Evolutionary conservation across 2,888 invertebrate species (phyloP), one percentile per base, ranked within the genome.

Genomic region (Orthosia gothica): DNA sequence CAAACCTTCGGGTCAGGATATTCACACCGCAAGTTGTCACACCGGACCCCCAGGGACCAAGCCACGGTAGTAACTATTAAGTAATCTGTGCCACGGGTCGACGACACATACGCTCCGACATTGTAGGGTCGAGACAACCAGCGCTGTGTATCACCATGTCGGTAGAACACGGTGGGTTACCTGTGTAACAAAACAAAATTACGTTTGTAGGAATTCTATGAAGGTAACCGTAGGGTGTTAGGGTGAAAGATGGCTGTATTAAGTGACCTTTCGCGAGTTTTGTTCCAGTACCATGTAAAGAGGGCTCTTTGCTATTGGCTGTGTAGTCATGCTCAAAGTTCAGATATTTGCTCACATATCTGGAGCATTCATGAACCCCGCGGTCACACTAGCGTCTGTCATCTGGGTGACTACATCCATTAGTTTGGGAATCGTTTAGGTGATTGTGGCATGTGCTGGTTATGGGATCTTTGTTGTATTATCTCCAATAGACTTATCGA

Each of bases 331-430:
- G 92, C 94, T 98, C 57, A 96, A 98, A 79, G 97, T 98, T 66
- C 98, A 98, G 97, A 97, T 97, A 75, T 97, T 98, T 84, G 98
- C 98, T 2, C 98, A 98, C 88, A 97, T 98, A 67, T 98, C 98
- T 47, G 98, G 98, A 40, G 98, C 98, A 0, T 98, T 98, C 89
- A 94, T 98, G 89, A 98, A 98, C 93, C 98, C 98, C 0, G 97
- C 97, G 0, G 98, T 98, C 9, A 98, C 98, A 0, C 90, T 98
- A 5, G 97, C 97, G 0, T 97, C 98, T 0, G 94, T 97, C 2
- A 91, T 98, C 59, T 95, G 97, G 88, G 97, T 97, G 0, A 91
- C 94, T 23, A 95, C 97, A 55, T 95, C 97, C 3, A 90, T 97
- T 0, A 91, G 96, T 61, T 96, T 97, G 76, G 97, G 97, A 0